Evolutionary conservation across 1,140 invertebrate species (phyloP).

Genomic region (Drosophila sproati): DNA sequence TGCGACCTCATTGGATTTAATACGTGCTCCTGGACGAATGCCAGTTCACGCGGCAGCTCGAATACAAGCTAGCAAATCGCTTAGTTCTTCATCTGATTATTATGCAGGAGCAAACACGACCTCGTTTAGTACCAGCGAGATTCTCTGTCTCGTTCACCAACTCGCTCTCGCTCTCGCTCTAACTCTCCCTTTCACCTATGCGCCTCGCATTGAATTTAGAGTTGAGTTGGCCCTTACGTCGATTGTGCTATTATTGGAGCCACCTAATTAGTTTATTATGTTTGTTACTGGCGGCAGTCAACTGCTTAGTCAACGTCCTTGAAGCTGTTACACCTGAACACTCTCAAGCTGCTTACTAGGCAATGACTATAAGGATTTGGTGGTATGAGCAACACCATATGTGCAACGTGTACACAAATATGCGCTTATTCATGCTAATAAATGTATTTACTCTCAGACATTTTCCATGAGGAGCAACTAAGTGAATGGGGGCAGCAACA

Average conservation of each 20-base stretch:
- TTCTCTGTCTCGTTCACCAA: constrained; percentile 13
- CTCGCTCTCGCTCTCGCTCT: background rate
- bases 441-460: constrained; percentile 34
- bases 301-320: constrained; percentile 22
- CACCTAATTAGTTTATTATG: constrained; percentile 63
- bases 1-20: constrained; percentile 70
- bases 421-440: constrained; percentile 60
- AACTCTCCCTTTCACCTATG: background rate
- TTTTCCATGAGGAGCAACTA: background rate
- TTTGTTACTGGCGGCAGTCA: constrained; percentile 21
- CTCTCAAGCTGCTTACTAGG: constrained; percentile 11
- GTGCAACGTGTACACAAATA: constrained; percentile 47
- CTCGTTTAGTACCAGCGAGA: constrained; percentile 31
- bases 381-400: background rate
- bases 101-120: constrained; percentile 53
- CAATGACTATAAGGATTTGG: constrained; percentile 28
- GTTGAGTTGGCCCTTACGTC: constrained; percentile 15
- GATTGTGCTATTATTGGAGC: constrained; percentile 44
- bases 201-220: background rate
- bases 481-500: background rate
- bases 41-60: background rate
- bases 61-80: constrained; percentile 22
- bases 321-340: constrained; percentile 5
- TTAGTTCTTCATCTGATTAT: constrained; percentile 60
- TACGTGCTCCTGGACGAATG: constrained; percentile 53